phyloP scores from a whole-genome alignment of 2,888 invertebrate genomes.

The Leptopilina drosophilae region DNA sequence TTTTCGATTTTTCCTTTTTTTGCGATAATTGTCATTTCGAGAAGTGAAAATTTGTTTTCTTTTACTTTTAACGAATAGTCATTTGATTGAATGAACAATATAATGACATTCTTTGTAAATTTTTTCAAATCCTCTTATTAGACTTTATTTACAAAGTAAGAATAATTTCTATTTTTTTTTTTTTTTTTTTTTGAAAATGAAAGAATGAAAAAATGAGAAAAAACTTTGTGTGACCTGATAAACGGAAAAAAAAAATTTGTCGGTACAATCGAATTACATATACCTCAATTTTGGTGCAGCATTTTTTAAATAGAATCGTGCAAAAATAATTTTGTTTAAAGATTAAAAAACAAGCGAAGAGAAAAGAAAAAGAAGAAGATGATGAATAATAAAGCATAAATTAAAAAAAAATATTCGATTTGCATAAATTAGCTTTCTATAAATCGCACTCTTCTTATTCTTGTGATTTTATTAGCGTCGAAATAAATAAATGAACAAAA shows the following conservation, averaged over 20 bases:
- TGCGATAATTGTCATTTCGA: neutral
- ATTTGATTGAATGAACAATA: constrained; percentile 29
- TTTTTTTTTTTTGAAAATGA: too few relatives aligned
- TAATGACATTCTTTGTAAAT: neutral
- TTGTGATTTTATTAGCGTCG: constrained; percentile 55
- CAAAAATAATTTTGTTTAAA: neutral
- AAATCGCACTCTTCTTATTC: constrained; percentile 59
- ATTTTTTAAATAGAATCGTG: neutral
- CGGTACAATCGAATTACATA: constrained; percentile 15
- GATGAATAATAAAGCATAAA: neutral
- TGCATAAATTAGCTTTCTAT: constrained; percentile 61
- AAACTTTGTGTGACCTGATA: neutral
- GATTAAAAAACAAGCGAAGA: neutral
- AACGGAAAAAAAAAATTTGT: neutral
- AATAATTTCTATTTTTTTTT: too few relatives aligned
- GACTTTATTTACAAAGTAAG: neutral
- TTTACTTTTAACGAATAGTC: neutral
- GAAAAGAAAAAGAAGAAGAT: too few relatives aligned
- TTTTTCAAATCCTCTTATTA: constrained; percentile 16
- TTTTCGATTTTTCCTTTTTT: neutral
- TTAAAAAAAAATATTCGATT: constrained; percentile 54
- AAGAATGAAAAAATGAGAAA: neutral
- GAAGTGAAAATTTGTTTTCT: neutral
- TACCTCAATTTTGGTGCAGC: constrained; percentile 12
- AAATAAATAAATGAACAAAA: neutral